These are phyloP conservation scores for Hermatobates lingyangjiaoensis DNA, from an alignment of 1,140 invertebrate genomes.

Conservation along the genomic window DNA sequence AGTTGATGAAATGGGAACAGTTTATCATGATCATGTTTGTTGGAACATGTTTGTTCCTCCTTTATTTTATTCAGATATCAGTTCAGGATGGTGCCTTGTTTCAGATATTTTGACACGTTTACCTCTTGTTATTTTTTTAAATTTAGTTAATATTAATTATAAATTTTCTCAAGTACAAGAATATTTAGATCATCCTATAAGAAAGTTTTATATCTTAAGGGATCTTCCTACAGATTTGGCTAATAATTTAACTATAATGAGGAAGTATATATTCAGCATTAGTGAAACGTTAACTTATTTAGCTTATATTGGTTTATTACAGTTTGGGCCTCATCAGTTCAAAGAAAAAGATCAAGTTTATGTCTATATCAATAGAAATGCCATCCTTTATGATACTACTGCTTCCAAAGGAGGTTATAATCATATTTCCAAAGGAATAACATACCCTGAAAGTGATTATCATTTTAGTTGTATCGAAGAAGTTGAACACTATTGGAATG, in stretches of 20 bases:
- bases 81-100: conserved; percentile 52
- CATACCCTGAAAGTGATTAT: conserved; percentile 34
- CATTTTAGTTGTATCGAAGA: conserved; percentile 32
- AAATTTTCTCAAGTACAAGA: conserved; percentile 34
- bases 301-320: conserved; percentile 45
- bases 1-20: conserved; percentile 24
- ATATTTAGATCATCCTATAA: conserved; percentile 45
- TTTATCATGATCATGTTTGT: conserved; percentile 31
- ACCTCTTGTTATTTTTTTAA: conserved; percentile 49
- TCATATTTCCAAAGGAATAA: conserved; percentile 32
- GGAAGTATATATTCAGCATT: conserved; percentile 38
- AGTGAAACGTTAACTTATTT: conserved; percentile 34
- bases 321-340: conserved; percentile 42
- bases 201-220: conserved; percentile 40
- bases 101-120: conserved; percentile 49
- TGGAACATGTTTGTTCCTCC: conserved; percentile 62
- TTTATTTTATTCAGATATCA: conserved; percentile 35
- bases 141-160: conserved; percentile 39
- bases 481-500: conserved; percentile 52
- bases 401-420: conserved; percentile 40
- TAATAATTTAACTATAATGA: conserved; percentile 31
- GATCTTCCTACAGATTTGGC: conserved; percentile 30
- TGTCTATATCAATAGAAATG: conserved; percentile 44
- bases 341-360: conserved; percentile 51
- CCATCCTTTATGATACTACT: conserved; percentile 43